Percentiles rank a stretch among this genome's conserved stretches.
phyloP scores from a whole-genome alignment of 2,113 vertebrate species.

The Labrus mixtus region DNA sequence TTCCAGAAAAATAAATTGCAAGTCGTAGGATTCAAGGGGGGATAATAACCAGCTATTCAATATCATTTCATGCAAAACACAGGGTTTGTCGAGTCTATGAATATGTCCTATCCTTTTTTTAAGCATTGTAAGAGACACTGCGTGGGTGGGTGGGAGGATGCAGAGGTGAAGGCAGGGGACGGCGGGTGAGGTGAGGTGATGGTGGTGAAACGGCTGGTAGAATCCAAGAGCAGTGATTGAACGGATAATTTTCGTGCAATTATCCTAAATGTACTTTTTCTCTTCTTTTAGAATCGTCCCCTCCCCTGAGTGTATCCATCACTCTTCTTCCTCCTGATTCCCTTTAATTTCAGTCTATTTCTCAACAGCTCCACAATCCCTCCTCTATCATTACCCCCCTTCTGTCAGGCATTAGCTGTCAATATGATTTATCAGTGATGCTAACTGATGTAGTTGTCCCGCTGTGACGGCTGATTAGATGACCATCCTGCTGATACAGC shows the following conservation, averaged over 20 bases:
- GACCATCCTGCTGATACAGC: conserved; percentile 55
- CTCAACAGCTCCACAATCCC: conserved; percentile 37
- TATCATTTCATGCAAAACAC: conserved; percentile 46
- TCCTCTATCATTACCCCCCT: conserved; percentile 54
- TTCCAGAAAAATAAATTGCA: conserved; percentile 50
- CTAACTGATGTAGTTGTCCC: conserved; percentile 61
- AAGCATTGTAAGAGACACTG: conserved; percentile 52
- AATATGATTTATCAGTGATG: conserved; percentile 70
- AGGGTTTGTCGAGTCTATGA: conserved; percentile 61
- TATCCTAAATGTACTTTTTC: conserved; percentile 43
- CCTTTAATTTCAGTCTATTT: conserved; percentile 54
- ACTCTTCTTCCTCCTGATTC: conserved; percentile 36
- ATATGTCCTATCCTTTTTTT: conserved; percentile 55
- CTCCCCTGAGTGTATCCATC: conserved; percentile 30
- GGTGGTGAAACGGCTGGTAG: conserved; percentile 7
- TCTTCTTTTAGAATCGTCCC: conserved; percentile 30
- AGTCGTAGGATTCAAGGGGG: conserved; percentile 30
- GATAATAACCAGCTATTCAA: conserved; percentile 57
- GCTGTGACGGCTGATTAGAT: conserved; percentile 70
- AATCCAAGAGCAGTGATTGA: conserved; percentile 31
- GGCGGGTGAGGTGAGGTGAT: conserved; percentile 33
- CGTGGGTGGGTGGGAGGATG: conserved; percentile 61
- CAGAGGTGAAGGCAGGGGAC: conserved; percentile 37
- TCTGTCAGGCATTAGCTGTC: conserved; percentile 53
- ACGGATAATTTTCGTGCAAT: conserved; percentile 54